Base-by-base conservation (phyloP, 2,888 invertebrate genomes). In the Chrysina gloriosa region DNA sequence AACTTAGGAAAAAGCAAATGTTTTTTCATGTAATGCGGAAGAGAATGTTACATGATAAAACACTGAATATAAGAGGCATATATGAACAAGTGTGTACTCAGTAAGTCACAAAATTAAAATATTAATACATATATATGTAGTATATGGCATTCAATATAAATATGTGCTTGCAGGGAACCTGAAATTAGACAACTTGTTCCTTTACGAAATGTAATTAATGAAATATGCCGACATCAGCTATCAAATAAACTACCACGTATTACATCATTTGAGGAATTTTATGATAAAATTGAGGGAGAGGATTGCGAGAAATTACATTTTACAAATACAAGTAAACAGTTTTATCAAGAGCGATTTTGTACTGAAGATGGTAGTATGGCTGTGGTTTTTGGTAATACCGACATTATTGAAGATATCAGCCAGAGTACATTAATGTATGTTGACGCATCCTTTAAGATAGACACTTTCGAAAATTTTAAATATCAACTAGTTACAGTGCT, bases 341-440 rank as follows among this genome's bases (percentile, higher is more conserved):
- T 82, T 63, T 86, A 88, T 74, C 89, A 88, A 74, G 87, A 89
- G 66, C 86, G 89, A 84, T 90, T 90, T 74, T 86, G 86, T 2
- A 83, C 84, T 5, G 85, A 86, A 0, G 83, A 84, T 67, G 84
- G 84, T n/a, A 74, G 74, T 45, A 77, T 77, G 70, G 82, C 80
- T 0, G 70, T 82, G 1, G 69, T 82, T 2, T 82, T 82, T 65
- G 79, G 77, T 0, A 82, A 82, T 67, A 67, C 61, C 0, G 77
- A 80, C 1, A 74, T 77, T 1, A 75, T 81, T 3, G 72, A 76
- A 11, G 70, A 74, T 63, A 71, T 79, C n/a, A 76, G 76, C 0
- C 58, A 76, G 54, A 80, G 79, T 67, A 78, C 78, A 63, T 58
- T 81, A 25, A 81, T 82, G 82, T 82, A 80, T 61, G 81, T 82